A percentile compares a stretch with the other conserved stretches of the same genome.
Evolutionary conservation across 1,140 invertebrate species (phyloP).

Genomic region (Scaptodrosophila lebanonensis): DNA sequence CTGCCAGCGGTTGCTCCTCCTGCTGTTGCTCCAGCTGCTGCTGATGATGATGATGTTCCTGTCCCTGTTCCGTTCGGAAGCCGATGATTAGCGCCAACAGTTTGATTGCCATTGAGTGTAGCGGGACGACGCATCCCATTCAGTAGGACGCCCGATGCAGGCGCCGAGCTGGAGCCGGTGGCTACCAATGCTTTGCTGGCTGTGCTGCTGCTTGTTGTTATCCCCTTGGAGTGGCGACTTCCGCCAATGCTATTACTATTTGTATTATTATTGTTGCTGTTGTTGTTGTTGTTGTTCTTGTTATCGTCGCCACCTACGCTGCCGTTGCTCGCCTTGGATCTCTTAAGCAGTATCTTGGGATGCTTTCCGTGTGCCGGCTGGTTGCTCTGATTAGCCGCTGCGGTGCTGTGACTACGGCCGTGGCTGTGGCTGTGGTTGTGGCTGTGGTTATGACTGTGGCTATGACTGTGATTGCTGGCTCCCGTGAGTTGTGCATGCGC

Average conservation of each 20-base stretch:
- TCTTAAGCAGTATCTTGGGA: slow-evolving; percentile 6
- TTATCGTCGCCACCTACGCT: slow-evolving; percentile 33
- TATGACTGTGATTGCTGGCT: slow-evolving; percentile 6
- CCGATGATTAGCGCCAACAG: slow-evolving; percentile 21
- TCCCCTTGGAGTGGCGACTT: neutral
- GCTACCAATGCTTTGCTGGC: slow-evolving; percentile 2
- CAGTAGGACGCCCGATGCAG: slow-evolving; percentile 1
- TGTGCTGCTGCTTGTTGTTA: slow-evolving; percentile 2
- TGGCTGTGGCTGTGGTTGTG: too few species aligned
- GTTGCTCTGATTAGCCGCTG: too few species aligned
- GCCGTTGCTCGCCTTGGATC: slow-evolving; percentile 14
- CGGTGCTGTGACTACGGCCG: too few species aligned
- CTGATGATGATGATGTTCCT: slow-evolving; percentile 2
- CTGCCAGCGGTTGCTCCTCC: slow-evolving; percentile 9
- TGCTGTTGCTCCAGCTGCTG: slow-evolving; percentile 10
- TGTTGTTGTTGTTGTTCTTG: slow-evolving; percentile 40
- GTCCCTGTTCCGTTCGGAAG: slow-evolving; percentile 3
- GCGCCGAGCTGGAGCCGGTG: slow-evolving; percentile 4
- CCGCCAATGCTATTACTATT: neutral
- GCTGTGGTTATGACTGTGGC: too few species aligned
- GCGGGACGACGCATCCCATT: slow-evolving; percentile 62
- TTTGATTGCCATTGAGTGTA: slow-evolving; percentile 61
- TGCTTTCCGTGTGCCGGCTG: slow-evolving; percentile 7
- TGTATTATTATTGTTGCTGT: neutral
- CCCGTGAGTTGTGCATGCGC: slow-evolving; percentile 67